Evolutionary conservation across 2,113 vertebrate genomes (phyloP).

Genomic region (Clarias batrachus): DNA sequence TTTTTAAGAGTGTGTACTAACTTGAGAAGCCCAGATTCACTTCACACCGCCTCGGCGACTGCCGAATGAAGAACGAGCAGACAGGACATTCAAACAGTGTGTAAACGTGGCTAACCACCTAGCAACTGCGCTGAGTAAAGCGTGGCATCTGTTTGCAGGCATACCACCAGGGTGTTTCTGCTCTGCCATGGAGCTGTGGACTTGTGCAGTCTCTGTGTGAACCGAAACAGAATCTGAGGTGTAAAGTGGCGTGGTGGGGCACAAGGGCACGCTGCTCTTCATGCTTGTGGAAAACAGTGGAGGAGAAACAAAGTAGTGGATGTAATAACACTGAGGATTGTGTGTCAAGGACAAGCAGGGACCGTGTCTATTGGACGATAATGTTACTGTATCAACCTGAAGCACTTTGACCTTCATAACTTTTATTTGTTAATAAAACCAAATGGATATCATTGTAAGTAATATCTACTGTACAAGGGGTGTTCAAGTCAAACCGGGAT

Average conservation of each 20-base stretch:
- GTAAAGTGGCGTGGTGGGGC: not conserved
- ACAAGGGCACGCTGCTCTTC: not conserved
- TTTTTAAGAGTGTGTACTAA: not conserved
- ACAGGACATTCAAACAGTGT: not conserved
- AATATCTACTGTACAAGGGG: not conserved
- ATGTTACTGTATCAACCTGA: not conserved
- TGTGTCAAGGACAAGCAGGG: not conserved
- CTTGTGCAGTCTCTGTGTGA: not conserved
- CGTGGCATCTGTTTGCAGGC: not conserved
- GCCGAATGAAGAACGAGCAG: not conserved
- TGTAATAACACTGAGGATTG: not conserved
- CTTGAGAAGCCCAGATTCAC: not conserved
- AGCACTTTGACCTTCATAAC: not conserved
- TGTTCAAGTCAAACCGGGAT: too few relatives aligned
- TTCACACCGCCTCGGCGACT: not conserved
- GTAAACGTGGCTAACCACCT: not conserved
- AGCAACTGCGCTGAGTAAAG: not conserved
- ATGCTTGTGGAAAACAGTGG: not conserved
- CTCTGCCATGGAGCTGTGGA: not conserved
- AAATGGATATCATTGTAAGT: not conserved
- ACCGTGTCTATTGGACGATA: not conserved
- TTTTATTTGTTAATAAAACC: not conserved
- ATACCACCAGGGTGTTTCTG: not conserved
- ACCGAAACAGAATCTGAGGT: not conserved
- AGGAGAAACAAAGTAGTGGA: not conserved